Conservation (phyloP, 2,113 vertebrate species). For the Embiotoca jacksoni region DNA sequence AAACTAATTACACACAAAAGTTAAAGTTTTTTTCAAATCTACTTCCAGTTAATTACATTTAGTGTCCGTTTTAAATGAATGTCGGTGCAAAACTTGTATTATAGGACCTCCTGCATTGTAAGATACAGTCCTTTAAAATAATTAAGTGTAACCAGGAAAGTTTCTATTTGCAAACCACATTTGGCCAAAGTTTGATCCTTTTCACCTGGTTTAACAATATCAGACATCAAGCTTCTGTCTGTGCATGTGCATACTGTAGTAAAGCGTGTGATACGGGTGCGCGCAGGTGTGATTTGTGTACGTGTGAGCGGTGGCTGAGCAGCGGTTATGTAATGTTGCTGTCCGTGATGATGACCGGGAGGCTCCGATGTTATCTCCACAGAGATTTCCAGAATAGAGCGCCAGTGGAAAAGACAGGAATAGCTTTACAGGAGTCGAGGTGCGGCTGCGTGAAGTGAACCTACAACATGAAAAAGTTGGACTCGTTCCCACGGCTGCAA, state of each 20-base stretch:
- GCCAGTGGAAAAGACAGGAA: slow-evolving; percentile 40
- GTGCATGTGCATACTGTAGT: slow-evolving; percentile 4
- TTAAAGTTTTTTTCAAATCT: not conserved
- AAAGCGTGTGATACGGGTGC: not conserved
- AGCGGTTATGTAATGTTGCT: slow-evolving; percentile 72
- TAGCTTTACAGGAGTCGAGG: slow-evolving; percentile 11
- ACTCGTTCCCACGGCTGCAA: too few species aligned
- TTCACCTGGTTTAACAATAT: not conserved
- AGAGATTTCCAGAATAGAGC: slow-evolving; percentile 63
- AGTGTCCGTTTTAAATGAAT: not conserved
- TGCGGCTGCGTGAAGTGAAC: not conserved
- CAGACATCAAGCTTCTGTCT: not conserved
- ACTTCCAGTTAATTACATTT: not conserved
- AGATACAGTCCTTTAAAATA: not conserved
- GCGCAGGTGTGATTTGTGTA: slow-evolving; percentile 29
- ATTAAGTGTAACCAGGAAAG: not conserved
- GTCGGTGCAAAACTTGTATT: not conserved
- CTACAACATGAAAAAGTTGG: too few species aligned
- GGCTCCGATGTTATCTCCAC: slow-evolving; percentile 43
- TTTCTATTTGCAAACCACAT: not conserved
- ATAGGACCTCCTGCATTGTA: not conserved
- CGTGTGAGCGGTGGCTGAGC: not conserved
- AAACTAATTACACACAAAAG: not conserved
- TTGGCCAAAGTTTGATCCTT: not conserved
- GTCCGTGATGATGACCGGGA: slow-evolving; percentile 43